phyloP scores from a whole-genome alignment of 2,888 invertebrate species.

The Spodoptera exigua region DNA sequence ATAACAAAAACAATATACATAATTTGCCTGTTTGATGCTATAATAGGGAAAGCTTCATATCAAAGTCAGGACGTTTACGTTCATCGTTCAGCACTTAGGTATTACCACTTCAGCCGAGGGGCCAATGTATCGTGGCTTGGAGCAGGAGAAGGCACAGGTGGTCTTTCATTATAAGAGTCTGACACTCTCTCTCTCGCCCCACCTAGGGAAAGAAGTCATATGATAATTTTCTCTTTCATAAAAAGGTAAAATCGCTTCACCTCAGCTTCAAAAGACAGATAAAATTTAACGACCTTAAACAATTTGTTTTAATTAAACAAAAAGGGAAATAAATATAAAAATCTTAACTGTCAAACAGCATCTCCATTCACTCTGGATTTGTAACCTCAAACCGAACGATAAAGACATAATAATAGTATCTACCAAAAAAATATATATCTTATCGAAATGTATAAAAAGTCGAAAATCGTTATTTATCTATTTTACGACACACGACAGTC shows the following conservation, averaged over 20 bases:
- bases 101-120: too few species aligned
- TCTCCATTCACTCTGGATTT: slow-evolving; percentile 15
- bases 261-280: slow-evolving; percentile 29
- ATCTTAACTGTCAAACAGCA: background rate
- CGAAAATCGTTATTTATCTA: slow-evolving; percentile 78
- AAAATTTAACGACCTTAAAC: slow-evolving; percentile 41
- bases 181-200: too few species aligned
- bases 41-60: too few species aligned
- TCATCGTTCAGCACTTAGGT: too few species aligned
- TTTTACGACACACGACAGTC: slow-evolving; percentile 76
- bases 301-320: slow-evolving; percentile 48
- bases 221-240: too few species aligned
- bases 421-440: slow-evolving; percentile 55
- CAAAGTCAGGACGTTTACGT: too few species aligned
- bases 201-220: too few species aligned
- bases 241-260: slow-evolving; percentile 11
- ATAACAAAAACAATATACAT: too few species aligned
- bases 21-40: too few species aligned
- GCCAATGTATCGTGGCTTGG: too few species aligned
- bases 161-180: too few species aligned
- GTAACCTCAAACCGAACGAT: slow-evolving; percentile 32
- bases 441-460: slow-evolving; percentile 56
- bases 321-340: slow-evolving; percentile 36
- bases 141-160: too few species aligned
- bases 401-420: slow-evolving; percentile 55